Base-by-base conservation (phyloP, 1,140 invertebrate species). In the Bombus consobrinus region DNA sequence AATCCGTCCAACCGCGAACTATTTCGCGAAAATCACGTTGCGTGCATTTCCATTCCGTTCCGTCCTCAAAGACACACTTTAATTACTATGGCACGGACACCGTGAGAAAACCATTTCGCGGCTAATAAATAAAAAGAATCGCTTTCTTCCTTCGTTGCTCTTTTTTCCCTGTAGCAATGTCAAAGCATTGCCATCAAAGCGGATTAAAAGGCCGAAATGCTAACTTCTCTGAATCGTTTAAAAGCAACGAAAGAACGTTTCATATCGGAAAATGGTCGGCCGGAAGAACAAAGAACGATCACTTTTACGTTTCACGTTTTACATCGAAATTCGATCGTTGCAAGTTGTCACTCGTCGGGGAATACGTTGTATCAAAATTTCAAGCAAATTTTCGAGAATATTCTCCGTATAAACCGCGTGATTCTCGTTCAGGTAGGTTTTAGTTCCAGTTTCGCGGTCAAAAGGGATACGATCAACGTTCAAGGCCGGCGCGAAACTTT, bases 61-160 rank as follows among this genome's bases (percentile, higher is more conserved):
- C 78, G 81, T 87, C 73, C 85, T 78, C 88, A 82, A 89, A 89
- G 85, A 87, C 88, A 79, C 82, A 81, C n/a, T 90, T 87, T 89
- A 90, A 89, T 90, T 85, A 89, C 89, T 62, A 66, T 76, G 53
- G 79, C 53, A 32, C 66, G 72, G 84, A 83, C 41, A 69, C 72
- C 85, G 88, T 87, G 88, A 87, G 88, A 90, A 89, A 82, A 87
- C 85, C 81, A 39, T 62, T 71, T 73, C 22, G 18, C 15, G 66
- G 62, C n/a, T 15, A 32, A 8, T 34, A 9, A 15, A 18, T 62
- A 8, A 71, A 22, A 72, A 13, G 77, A 22, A 28, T 59, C 34
- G 22, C 10, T 22, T 25, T 22, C 34, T 59, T 32, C 1, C 22
- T 8, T 1, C 22, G 47, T 53, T 53, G 5, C 53, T 25, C 9